Base-by-base conservation (phyloP, 2,113 vertebrate genomes). In the Orcinus orca region DNA sequence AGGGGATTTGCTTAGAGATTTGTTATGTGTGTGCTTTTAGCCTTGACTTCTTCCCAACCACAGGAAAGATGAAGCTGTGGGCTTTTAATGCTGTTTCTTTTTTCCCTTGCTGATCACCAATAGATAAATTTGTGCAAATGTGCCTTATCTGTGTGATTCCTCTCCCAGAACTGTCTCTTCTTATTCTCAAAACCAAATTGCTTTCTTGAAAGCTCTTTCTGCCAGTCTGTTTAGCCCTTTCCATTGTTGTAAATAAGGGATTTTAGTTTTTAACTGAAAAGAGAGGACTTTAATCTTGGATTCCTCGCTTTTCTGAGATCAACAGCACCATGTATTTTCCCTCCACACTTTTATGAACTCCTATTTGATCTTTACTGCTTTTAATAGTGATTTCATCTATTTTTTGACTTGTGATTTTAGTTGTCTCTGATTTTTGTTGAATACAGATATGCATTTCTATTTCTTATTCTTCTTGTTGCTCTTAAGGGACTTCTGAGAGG, bases 171-270 rank as follows among this genome's bases (percentile, higher is more conserved):
- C 26, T 93, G 18, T 88, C 60, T 95, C 15, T 67, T 50, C 25
- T 80, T 93, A 36, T 96, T 90, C 68, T 94, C 36, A 86, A 91
- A 96, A 82, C 36, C 11, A 71, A 86, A 86, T 31, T 90, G 60
- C 20, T 96, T 94, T 33, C 53, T 50, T 95, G 67, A 92, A 94
- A 95, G 36, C 79, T 86, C 25, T 44, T 14, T 77, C 3, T 86
- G 29, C 53, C 79, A 50, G 38, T 65, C 38, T 70, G 20, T 76
- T 92, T 29, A 79, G 17, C 31, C 33, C 15, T 93, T 88, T 83
- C 70, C n/a, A 58, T 70, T 82, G 25, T 77, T 96, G 33, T 86
- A 73, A 74, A 86, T 96, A 90, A 85, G 11, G 2, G 21, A 58
- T 63, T 92, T 92, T 89, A n/a, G 29, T 47, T 81, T 92, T 81